A percentile compares a stretch with the other conserved stretches of the same genome.
Conservation (phyloP, 2,797 vertebrate genomes). For the Melanogrammus aeglefinus region DNA sequence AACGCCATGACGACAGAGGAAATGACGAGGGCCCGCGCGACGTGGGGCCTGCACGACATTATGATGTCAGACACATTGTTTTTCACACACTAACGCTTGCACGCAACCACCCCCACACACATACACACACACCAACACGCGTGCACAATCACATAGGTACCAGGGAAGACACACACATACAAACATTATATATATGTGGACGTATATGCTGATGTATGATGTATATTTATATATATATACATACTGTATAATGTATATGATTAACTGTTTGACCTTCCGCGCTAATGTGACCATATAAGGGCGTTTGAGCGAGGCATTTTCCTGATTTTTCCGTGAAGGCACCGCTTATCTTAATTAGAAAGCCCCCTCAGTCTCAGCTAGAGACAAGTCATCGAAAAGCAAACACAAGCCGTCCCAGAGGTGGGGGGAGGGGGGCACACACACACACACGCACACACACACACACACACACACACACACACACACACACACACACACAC, state of each 20-base stretch:
- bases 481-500: background rate
- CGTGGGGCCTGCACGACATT: background rate
- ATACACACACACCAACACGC: background rate
- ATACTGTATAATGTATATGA: background rate
- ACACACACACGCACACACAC: conserved; percentile 2
- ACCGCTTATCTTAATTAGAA: conserved; percentile 43
- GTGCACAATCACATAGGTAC: conserved; percentile 9
- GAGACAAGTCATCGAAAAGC: conserved; percentile 31
- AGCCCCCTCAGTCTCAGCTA: conserved; percentile 22
- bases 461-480: conserved; percentile 1
- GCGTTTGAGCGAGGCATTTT: background rate
- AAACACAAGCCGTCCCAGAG: conserved; percentile 42
- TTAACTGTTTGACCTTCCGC: conserved; percentile 5
- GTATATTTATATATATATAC: background rate
- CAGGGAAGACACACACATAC: conserved; percentile 2
- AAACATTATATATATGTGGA: background rate
- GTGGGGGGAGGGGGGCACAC: conserved; percentile 37
- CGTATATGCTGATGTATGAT: no score
- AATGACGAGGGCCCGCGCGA: background rate
- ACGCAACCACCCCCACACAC: no score
- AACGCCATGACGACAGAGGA: background rate
- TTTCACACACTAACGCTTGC: background rate
- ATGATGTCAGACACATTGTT: background rate
- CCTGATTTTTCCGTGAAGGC: conserved; percentile 26
- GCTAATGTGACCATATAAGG: conserved; percentile 19